A percentile compares a stretch with the other conserved stretches of the same genome.
These are phyloP conservation scores for Aurelia aurita DNA, from an alignment of 30 jellyfish, hydroid and myxozoan genomes.

Conservation along the genomic window DNA sequence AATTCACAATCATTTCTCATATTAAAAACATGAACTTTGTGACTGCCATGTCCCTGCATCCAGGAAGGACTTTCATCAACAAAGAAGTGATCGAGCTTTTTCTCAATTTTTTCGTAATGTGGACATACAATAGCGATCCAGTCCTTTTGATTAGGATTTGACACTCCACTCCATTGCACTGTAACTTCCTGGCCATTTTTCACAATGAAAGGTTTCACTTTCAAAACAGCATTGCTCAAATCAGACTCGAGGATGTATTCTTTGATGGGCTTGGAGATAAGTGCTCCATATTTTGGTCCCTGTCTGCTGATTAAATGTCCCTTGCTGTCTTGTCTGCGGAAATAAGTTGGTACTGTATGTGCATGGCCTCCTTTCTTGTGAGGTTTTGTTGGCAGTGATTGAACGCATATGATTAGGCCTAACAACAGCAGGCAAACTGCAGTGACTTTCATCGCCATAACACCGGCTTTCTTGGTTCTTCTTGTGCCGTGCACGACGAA, in stretches of 20 bases:
- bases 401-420: no score
- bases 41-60: conserved; percentile 85
- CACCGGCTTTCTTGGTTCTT: no score
- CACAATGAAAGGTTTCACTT: conserved; percentile 78
- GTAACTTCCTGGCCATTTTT: conserved; percentile 89
- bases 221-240: conserved; percentile 50
- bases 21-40: conserved; percentile 77
- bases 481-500: no score
- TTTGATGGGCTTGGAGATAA: conserved; percentile 50
- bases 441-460: no score
- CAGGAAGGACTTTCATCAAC: conserved; percentile 74
- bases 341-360: conserved; percentile 80
- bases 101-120: conserved; percentile 42
- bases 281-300: conserved; percentile 69
- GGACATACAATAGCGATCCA: conserved; percentile 96
- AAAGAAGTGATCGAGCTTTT: conserved; percentile 81
- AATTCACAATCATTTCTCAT: conserved; percentile 86
- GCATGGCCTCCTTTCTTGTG: conserved; percentile 19
- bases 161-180: conserved; percentile 80
- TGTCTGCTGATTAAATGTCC: conserved; percentile 72
- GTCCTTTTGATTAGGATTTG: conserved; percentile 80
- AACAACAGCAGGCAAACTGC: no score
- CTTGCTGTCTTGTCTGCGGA: conserved; percentile 59
- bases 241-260: conserved; percentile 55
- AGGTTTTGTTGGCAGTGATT: no score